Evolutionary conservation across 2,888 invertebrate genomes (phyloP), one percentile per base, ranked within the genome.

Genomic region (Drosophila kuntzei): DNA sequence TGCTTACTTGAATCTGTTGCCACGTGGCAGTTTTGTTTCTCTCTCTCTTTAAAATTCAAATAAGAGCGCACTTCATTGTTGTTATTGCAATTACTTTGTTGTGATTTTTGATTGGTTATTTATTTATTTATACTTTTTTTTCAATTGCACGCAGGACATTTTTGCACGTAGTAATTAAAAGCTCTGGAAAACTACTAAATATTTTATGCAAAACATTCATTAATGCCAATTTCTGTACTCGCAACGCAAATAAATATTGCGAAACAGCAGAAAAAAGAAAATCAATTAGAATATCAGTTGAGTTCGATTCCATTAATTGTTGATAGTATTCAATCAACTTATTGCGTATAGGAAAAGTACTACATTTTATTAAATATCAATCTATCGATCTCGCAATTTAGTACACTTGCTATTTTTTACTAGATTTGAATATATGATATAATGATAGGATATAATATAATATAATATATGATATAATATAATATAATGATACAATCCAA

Each of bases 21-120:
- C 68, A 80, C 80, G 81, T 87, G 74, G 84, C 84, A 11, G 2
- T 32, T 22, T 16, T 22, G 9, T 18, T 41, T n/a, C 16, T 14
- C 32, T 14, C 32, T 43, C 2, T 9, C 22, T 37, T 16, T 16
- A 2, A 27, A 36, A 34, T 20, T 29, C 8, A 51, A 66, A 11
- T 11, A 9, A 3, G 25, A 22, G 16, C 29, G 46, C 14, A 61
- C 11, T 49, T 50, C 22, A 27, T 50, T 37, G 25, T 7, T 25
- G 7, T n/a, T n/a, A 49, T n/a, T 41, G 39, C 39, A 16, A 20
- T 36, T 34, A 16, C 50, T 46, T 8, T 39, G 6, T n/a, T 36
- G 0, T 12, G 3, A 0, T 25, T 32, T 8, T 14, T 46, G 27
- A 27, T 6, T 27, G 27, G 7, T 27, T n/a, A n/a, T 14, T 16